Base-by-base conservation (phyloP, 2,888 invertebrate genomes). In the Ichneumon xanthorius region DNA sequence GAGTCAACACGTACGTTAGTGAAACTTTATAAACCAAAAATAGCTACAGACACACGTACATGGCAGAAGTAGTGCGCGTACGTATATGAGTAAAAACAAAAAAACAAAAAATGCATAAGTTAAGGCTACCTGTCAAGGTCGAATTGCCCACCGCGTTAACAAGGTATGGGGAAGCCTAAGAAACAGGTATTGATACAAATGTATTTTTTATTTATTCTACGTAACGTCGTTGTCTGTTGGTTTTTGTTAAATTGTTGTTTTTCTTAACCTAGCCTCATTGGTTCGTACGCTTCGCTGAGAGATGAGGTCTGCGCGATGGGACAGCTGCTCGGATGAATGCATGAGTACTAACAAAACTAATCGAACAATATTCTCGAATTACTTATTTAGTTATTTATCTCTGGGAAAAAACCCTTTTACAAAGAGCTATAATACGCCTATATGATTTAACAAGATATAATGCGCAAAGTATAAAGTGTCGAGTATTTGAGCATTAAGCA, bases 111-210 rank as follows among this genome's bases (percentile, higher is more conserved):
- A 93, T 93, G 93, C 92, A 92, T 90, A 93, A 93, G 90, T 90
- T 93, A 88, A 92, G 92, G 88, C 89, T 92, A 87, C 91, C 93
- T 90, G 92, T 92, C 91, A 93, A 93, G 92, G 92, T 93, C 87
- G 92, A 93, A 90, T 92, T 93, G 87, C 93, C 93, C 88, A 90
- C 91, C 88, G 90, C 89, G 88, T 88, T 93, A 89, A 92, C 93
- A 92, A 93, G 93, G 93, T 93, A 93, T 91, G 92, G 89, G 84
- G 85, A 89, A 89, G 87, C 87, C 87, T 90, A 89, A 90, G 89
- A 89, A 89, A 88, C 88, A 90, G 86, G 87, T 92, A 89, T 88
- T 86, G 81, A 85, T 87, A 72, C 9, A 80, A 76, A 68, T 73
- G 70, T 79, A 33, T 11, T 37, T n/a, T 81, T 65, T 67, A 72